These are phyloP conservation scores for Triplophysa yarkandensis DNA, from an alignment of 2,797 vertebrate genomes.

Conservation along the genomic window DNA sequence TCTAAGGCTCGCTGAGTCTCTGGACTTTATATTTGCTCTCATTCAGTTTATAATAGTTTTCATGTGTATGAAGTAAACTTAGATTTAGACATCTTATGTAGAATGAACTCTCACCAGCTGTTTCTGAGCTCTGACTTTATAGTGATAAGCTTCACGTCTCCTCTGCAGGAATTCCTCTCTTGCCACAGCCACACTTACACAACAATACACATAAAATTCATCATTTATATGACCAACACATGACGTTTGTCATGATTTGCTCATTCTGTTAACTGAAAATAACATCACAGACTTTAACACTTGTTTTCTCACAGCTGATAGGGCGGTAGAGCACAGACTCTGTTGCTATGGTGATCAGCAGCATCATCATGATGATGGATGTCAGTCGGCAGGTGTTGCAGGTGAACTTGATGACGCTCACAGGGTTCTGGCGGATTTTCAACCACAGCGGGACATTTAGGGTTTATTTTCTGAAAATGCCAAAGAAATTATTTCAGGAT, in stretches of 20 bases:
- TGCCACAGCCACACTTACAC: slow-evolving; percentile 75
- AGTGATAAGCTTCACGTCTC: slow-evolving; percentile 82
- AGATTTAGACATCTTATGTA: no score
- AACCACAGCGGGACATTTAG: neutral
- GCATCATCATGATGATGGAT: slow-evolving; percentile 24
- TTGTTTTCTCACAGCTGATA: slow-evolving; percentile 71
- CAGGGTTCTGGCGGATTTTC: slow-evolving; percentile 62
- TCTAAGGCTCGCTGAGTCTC: no score
- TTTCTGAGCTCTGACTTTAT: slow-evolving; percentile 91
- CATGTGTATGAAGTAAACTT: no score
- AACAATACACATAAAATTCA: neutral
- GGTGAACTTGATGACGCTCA: slow-evolving; percentile 73
- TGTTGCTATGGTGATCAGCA: slow-evolving; percentile 57
- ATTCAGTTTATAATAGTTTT: no score
- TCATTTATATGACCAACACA: neutral
- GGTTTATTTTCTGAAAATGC: neutral
- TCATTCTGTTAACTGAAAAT: no score
- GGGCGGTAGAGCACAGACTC: slow-evolving; percentile 60
- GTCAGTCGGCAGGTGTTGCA: slow-evolving; percentile 63
- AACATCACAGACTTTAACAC: no score
- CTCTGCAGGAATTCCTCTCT: slow-evolving; percentile 85
- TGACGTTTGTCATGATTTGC: neutral
- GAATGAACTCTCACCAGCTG: slow-evolving; percentile 80
- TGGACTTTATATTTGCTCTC: no score
- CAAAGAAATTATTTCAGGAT: neutral